These are phyloP conservation scores for Aurelia sp. DNA, from an alignment of 30 jellyfish, hydroid and myxozoan species.

Conservation along the genomic window DNA sequence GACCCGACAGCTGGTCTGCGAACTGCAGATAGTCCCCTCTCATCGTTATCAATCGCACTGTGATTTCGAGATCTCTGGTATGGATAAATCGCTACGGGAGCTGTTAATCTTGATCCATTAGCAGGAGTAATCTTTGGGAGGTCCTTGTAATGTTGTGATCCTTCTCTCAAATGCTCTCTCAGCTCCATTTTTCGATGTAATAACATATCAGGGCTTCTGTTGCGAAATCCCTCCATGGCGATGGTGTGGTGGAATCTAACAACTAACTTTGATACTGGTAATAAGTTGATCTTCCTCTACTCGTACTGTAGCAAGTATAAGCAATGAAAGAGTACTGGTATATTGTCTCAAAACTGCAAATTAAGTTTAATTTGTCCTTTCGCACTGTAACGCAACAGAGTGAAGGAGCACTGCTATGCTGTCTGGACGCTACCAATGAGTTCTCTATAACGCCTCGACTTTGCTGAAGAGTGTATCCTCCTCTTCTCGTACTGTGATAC, in stretches of 20 bases:
- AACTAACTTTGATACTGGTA: no score
- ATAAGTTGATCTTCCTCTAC: no score
- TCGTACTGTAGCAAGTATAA: no score
- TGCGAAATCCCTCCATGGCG: background rate
- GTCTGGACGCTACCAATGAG: no score
- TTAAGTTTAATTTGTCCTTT: no score
- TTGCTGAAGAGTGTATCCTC: no score
- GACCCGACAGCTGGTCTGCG: slow-evolving; percentile 15
- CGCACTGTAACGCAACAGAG: no score
- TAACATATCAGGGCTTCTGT: background rate
- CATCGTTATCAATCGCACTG: slow-evolving; percentile 17
- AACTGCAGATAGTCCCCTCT: slow-evolving; percentile 8
- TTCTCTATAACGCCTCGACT: no score
- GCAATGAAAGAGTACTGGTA: no score
- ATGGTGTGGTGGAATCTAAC: background rate
- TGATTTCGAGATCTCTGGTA: slow-evolving; percentile 33
- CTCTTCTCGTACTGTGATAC: no score
- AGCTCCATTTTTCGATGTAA: background rate
- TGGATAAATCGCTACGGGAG: slow-evolving; percentile 64
- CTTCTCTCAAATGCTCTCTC: slow-evolving; percentile 30
- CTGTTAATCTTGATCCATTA: slow-evolving; percentile 48
- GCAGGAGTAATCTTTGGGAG: slow-evolving; percentile 19
- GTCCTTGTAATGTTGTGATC: background rate
- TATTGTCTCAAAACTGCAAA: no score
- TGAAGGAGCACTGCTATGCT: no score